Conservation (phyloP, 2,797 vertebrate species). For the Cheirogaleus major region DNA sequence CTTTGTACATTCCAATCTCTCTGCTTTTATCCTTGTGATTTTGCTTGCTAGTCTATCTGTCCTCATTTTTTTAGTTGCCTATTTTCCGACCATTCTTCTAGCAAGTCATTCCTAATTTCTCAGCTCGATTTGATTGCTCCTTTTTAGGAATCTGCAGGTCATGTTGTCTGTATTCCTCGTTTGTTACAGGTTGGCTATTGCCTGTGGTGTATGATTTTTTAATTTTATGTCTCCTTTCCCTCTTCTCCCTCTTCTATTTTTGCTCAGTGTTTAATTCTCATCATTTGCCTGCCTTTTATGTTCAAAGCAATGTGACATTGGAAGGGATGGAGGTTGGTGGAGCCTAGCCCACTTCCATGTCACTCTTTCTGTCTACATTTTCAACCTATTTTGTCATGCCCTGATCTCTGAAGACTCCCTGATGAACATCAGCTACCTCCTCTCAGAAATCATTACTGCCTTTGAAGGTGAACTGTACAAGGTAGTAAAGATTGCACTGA, state of each 20-base stretch:
- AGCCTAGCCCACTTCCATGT: neutral
- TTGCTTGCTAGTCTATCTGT: neutral
- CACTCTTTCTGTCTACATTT: neutral
- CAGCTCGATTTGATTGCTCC: neutral
- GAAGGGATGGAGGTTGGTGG: neutral
- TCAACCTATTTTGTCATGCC: neutral
- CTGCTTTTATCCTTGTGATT: neutral
- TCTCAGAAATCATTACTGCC: conserved; percentile 30
- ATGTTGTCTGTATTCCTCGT: neutral
- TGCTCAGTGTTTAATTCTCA: neutral
- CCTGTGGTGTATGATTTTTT: neutral
- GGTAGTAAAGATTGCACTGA: neutral
- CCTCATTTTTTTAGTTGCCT: neutral
- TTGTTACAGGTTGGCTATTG: neutral
- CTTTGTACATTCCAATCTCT: neutral
- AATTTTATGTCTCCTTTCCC: neutral
- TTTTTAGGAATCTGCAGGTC: neutral
- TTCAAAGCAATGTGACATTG: neutral
- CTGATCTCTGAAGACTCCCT: neutral
- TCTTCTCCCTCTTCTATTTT: neutral
- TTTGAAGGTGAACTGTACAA: conserved; percentile 12
- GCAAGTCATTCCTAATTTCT: neutral
- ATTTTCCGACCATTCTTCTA: neutral
- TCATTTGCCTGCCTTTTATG: neutral
- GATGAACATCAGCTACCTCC: neutral